phyloP scores from a whole-genome alignment of 2,888 invertebrate species.

The Drosophila hamatofila region DNA sequence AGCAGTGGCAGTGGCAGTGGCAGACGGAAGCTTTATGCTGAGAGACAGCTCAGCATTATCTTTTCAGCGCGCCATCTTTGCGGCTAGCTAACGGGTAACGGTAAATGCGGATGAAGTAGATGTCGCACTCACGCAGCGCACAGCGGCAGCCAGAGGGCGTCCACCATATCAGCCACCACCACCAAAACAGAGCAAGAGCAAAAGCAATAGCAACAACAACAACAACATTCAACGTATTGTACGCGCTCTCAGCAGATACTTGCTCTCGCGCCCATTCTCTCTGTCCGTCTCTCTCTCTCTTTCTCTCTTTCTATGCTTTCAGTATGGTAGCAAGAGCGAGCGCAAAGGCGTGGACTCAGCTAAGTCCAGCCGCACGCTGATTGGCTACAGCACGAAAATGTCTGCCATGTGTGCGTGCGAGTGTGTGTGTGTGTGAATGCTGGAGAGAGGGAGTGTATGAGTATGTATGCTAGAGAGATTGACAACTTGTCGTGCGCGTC shows the following conservation, averaged over 20 bases:
- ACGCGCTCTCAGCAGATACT: conserved; percentile 19
- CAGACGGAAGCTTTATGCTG: conserved; percentile 11
- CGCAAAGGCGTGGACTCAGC: conserved; percentile 61
- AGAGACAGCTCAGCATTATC: conserved; percentile 38
- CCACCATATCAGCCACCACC: conserved; percentile 62
- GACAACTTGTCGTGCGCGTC: conserved; percentile 60
- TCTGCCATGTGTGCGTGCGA: conserved; percentile 24
- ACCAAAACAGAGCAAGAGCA: conserved; percentile 36
- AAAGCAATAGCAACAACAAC: conserved; percentile 16
- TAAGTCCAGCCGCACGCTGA: conserved; percentile 25
- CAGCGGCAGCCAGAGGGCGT: conserved; percentile 61
- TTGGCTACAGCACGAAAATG: conserved; percentile 55
- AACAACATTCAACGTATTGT: conserved; percentile 1
- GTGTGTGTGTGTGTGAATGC: conserved; percentile 6
- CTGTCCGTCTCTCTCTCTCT: conserved; percentile 3
- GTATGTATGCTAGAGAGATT: conserved; percentile 21
- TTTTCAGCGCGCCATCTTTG: conserved; percentile 55
- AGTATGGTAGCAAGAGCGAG: conserved; percentile 32
- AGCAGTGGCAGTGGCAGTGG: too few relatives aligned
- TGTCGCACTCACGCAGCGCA: conserved; percentile 35
- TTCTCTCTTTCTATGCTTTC: not conserved
- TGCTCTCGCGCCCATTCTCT: conserved; percentile 12
- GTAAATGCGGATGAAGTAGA: conserved; percentile 55
- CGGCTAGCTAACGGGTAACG: conserved; percentile 52
- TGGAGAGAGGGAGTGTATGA: conserved; percentile 14